Evolutionary conservation across 2,797 vertebrate genomes (phyloP), one percentile per base, ranked within the genome.

Genomic region (Syncerus caffer): DNA sequence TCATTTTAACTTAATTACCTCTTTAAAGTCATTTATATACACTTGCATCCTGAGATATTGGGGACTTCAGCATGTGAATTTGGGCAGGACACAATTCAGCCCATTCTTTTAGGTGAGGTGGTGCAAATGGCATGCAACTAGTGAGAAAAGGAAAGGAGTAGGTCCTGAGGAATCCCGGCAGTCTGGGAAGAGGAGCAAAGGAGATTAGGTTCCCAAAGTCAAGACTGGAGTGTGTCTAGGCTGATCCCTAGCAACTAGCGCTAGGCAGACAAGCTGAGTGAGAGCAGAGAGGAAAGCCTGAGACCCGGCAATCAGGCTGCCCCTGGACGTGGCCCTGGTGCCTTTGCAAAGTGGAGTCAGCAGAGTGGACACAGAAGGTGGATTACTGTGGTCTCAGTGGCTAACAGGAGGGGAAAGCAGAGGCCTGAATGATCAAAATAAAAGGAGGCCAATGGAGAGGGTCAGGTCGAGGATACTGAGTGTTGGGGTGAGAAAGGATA

Each of bases 121-220:
- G 2, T 60, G 23, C 50, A 34, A 58, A 74, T 0, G 4, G 9
- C 12, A 3, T 7, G 14, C 7, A 21, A 2, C 21, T 17, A 14
- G 31, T 0, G 6, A 85, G 6, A 14, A 31, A 8, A 45, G 47
- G 23, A 47, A 13, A 27, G 2, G 1, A 3, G 76, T 5, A 34
- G 31, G 14, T 45, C 15, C 3, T 7, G 17, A 64, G 13, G 51
- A 21, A 13, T 2, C 29, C 16, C 10, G 1, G 16, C 4, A 1
- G n/a, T 4, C 21, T n/a, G 27, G 45, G 21, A 47, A 85, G 11
- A n/a, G 8, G 19, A 74, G 42, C n/a, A 3, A 38, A 82, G 17
- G 38, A 47, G n/a, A 14, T 2, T 50, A 8, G 21, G 19, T 71
- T 47, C 64, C 29, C 2, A 38, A 79, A 67, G 45, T 15, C 55